Percentiles rank a stretch among this genome's conserved stretches.
phyloP scores from a whole-genome alignment of 1,140 invertebrate species.

The Bombus polaris region DNA sequence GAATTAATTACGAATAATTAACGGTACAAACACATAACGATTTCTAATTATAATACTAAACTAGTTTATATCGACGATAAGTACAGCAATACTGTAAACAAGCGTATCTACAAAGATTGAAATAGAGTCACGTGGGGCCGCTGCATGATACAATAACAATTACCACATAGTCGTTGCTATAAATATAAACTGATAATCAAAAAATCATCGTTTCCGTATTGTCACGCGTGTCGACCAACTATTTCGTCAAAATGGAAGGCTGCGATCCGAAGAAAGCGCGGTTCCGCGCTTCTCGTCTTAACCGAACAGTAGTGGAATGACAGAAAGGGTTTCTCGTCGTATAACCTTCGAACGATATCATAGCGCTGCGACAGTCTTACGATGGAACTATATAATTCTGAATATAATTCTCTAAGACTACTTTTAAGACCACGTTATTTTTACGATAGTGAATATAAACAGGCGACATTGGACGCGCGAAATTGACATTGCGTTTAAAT shows the following conservation, averaged over 20 bases:
- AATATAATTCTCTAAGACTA: not conserved
- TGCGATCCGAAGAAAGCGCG: too few species aligned
- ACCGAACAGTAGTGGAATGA: too few species aligned
- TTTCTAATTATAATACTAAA: not conserved
- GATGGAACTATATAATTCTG: not conserved
- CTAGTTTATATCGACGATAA: not conserved
- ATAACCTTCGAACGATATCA: too few species aligned
- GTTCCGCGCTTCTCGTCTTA: too few species aligned
- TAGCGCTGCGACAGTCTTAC: too few species aligned
- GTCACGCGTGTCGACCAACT: too few species aligned
- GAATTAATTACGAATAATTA: not conserved
- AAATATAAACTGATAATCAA: slow-evolving; percentile 13
- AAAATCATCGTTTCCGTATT: too few species aligned
- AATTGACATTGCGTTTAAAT: not conserved
- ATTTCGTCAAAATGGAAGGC: not conserved
- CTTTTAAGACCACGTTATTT: not conserved
- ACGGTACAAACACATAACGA: too few species aligned
- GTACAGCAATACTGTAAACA: not conserved
- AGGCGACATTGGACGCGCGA: not conserved
- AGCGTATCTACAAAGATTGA: not conserved
- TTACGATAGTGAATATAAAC: not conserved
- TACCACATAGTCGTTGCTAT: not conserved
- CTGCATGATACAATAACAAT: not conserved
- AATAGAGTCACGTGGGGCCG: not conserved
- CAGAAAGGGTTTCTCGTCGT: too few species aligned